A percentile compares a stretch with the other conserved stretches of the same genome.
Conservation (phyloP, 2,797 vertebrate species). For the Melopsittacus undulatus region DNA sequence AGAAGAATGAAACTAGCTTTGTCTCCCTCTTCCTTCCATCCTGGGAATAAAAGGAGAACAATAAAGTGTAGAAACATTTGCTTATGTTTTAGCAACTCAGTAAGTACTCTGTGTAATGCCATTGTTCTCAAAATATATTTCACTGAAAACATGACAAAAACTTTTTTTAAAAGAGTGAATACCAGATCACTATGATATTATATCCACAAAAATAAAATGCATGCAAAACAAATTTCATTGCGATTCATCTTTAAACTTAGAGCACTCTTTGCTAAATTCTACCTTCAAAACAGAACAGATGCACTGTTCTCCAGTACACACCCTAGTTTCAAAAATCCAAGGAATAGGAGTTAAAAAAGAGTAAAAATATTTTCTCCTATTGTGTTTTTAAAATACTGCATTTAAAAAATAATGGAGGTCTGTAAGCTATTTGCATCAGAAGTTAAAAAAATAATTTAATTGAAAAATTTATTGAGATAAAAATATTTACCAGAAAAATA, state of each 20-base stretch:
- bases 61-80: neutral
- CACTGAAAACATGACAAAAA: neutral
- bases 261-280: neutral
- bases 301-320: accelerated
- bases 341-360: neutral
- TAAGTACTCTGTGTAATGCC: neutral
- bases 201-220: neutral
- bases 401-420: neutral
- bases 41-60: neutral
- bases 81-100: neutral
- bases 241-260: neutral
- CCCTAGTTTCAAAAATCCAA: accelerated
- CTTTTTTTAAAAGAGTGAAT: neutral
- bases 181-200: neutral
- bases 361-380: neutral
- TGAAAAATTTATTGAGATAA: neutral
- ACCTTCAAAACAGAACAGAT: neutral
- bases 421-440: neutral
- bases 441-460: neutral
- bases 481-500: neutral
- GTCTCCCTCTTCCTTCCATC: neutral
- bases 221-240: neutral
- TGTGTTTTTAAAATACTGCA: neutral
- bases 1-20: neutral
- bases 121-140: neutral